These are phyloP conservation scores for Drosophila phalerata DNA, from an alignment of 2,888 invertebrate genomes.

Conservation along the genomic window DNA sequence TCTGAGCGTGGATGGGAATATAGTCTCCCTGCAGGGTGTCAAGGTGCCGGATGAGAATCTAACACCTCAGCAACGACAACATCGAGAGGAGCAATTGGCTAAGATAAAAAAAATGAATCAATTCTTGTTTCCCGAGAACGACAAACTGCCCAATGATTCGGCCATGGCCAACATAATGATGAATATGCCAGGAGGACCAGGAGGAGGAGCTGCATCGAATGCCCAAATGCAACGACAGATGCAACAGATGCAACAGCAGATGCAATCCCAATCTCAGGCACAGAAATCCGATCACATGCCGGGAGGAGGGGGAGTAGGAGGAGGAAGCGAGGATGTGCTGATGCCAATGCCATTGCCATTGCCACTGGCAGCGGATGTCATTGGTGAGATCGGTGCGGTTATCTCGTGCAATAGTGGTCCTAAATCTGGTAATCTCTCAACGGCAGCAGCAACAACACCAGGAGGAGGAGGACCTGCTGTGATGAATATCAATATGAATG, in stretches of 20 bases:
- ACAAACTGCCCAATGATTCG: constrained; percentile 56
- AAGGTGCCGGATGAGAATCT: constrained; percentile 98
- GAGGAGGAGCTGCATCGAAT: constrained; percentile 34
- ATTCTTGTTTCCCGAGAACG: constrained; percentile 94
- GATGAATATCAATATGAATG: constrained; percentile 52
- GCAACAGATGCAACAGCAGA: constrained; percentile 44
- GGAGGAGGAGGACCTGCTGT: constrained; percentile 12
- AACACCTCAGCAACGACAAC: constrained; percentile 97
- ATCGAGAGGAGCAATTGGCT: constrained; percentile 96
- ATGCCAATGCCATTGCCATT: constrained; percentile 42
- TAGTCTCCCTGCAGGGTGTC: constrained; percentile 90
- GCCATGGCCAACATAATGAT: constrained; percentile 58
- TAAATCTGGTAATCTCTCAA: constrained; percentile 54
- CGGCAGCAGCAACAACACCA: constrained; percentile 17
- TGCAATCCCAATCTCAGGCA: neutral
- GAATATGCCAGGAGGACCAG: constrained; percentile 40
- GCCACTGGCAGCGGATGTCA: constrained; percentile 60
- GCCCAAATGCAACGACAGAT: constrained; percentile 59
- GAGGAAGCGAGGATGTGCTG: constrained; percentile 59
- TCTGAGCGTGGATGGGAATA: constrained; percentile 82
- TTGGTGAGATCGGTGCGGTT: constrained; percentile 58
- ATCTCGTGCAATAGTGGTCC: constrained; percentile 54
- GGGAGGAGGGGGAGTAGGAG: constrained; percentile 79
- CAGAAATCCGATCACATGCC: constrained; percentile 60
- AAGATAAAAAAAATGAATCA: constrained; percentile 96